Conservation (phyloP, 2,113 vertebrate genomes). For the Passerina amoena region DNA sequence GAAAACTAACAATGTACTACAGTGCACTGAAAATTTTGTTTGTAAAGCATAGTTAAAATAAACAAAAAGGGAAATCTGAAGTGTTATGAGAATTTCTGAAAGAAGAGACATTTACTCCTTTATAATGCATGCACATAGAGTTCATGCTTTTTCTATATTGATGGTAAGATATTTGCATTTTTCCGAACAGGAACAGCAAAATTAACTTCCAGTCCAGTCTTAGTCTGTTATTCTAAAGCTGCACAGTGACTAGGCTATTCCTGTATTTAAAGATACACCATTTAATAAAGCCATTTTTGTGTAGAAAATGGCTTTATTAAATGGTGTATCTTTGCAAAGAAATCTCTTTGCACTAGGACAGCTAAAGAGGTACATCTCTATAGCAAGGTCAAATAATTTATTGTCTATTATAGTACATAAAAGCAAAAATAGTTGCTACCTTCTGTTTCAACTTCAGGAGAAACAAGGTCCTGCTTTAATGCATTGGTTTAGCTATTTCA, state of each 20-base stretch:
- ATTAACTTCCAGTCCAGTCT: not conserved
- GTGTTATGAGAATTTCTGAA: not conserved
- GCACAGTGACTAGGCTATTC: not conserved
- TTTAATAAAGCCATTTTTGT: not conserved
- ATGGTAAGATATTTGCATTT: not conserved
- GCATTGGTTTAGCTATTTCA: not conserved
- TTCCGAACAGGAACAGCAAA: not conserved
- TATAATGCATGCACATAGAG: not conserved
- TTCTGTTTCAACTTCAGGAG: not conserved
- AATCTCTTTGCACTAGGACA: not conserved
- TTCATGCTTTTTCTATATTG: not conserved
- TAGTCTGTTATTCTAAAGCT: not conserved
- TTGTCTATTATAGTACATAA: not conserved
- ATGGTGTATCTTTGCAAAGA: too few relatives aligned
- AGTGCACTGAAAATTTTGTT: not conserved
- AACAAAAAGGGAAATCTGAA: too few relatives aligned
- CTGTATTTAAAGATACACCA: not conserved
- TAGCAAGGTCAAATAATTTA: not conserved
- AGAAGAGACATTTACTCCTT: not conserved
- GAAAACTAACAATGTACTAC: not conserved
- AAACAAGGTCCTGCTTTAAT: not conserved
- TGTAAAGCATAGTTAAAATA: not conserved
- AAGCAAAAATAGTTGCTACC: not conserved
- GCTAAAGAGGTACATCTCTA: not conserved
- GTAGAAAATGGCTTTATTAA: too few relatives aligned